Evolutionary conservation across 2,113 vertebrate species (phyloP).

Genomic region (Pygoscelis antarcticus): DNA sequence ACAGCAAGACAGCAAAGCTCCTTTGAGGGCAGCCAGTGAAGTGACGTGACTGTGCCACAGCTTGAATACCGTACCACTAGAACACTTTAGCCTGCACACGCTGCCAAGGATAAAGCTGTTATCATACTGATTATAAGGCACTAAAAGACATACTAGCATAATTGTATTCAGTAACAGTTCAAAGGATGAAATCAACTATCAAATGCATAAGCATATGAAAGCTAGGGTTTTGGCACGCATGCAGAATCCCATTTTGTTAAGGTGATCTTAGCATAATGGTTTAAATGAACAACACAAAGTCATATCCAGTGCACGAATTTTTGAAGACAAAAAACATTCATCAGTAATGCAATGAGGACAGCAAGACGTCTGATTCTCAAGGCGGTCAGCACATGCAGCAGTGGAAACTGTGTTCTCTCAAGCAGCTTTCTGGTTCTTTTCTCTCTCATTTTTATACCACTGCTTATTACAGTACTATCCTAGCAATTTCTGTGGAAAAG

Average conservation of each 20-base stretch:
- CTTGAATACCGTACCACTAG: neutral
- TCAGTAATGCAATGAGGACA: neutral
- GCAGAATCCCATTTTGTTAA: neutral
- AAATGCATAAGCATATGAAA: neutral
- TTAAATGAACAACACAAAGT: neutral
- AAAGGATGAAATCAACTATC: neutral
- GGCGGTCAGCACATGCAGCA: neutral
- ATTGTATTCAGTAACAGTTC: neutral
- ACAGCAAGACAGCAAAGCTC: neutral
- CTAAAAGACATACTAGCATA: neutral
- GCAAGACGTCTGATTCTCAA: neutral
- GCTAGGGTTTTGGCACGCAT: neutral
- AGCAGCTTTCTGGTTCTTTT: neutral
- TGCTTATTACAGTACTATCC: neutral
- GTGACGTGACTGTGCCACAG: neutral
- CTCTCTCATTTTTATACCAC: neutral
- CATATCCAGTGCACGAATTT: neutral
- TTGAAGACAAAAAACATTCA: neutral
- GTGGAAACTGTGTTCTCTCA: neutral
- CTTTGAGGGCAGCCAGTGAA: neutral
- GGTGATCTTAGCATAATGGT: neutral
- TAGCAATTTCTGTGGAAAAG: neutral
- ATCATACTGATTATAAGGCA: neutral
- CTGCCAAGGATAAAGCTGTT: slow-evolving; percentile 3
- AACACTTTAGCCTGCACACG: neutral